A percentile compares a stretch with the other conserved stretches of the same genome.
Evolutionary conservation across 2,113 vertebrate species (phyloP).

Genomic region (Dasyprocta punctata): DNA sequence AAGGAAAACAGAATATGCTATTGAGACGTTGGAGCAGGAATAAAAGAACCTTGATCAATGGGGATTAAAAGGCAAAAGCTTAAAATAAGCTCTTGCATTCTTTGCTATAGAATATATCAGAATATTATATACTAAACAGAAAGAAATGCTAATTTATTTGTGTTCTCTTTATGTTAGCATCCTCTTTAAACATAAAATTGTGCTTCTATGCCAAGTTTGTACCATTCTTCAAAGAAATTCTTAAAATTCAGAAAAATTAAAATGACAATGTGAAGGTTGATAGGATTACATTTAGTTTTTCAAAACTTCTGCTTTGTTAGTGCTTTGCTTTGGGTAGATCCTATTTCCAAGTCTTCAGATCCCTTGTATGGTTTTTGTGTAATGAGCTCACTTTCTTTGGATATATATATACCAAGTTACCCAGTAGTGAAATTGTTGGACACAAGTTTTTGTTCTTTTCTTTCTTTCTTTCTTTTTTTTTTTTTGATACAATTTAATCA

Average conservation of each 20-base stretch:
- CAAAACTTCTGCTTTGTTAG: background rate
- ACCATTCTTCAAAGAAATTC: background rate
- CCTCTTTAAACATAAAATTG: background rate
- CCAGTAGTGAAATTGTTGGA: background rate
- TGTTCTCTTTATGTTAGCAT: background rate
- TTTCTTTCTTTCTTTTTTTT: background rate
- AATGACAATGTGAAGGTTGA: background rate
- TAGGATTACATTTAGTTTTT: background rate
- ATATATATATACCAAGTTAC: background rate
- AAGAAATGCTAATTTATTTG: background rate
- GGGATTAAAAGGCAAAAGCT: slow-evolving; percentile 23
- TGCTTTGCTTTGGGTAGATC: background rate
- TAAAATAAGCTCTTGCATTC: slow-evolving; percentile 16
- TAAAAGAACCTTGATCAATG: background rate
- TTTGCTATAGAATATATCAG: slow-evolving; percentile 46
- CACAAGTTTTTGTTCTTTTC: background rate
- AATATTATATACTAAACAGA: slow-evolving; percentile 23
- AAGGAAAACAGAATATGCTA: background rate
- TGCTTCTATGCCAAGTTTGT: background rate
- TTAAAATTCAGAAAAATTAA: background rate
- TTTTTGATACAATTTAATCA: background rate
- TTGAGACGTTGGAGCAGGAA: background rate
- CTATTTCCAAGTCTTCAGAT: background rate
- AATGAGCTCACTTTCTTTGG: too few species aligned
- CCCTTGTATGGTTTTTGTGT: too few species aligned